Conservation (phyloP, 2,113 vertebrate species). For the Epinephelus fuscoguttatus region DNA sequence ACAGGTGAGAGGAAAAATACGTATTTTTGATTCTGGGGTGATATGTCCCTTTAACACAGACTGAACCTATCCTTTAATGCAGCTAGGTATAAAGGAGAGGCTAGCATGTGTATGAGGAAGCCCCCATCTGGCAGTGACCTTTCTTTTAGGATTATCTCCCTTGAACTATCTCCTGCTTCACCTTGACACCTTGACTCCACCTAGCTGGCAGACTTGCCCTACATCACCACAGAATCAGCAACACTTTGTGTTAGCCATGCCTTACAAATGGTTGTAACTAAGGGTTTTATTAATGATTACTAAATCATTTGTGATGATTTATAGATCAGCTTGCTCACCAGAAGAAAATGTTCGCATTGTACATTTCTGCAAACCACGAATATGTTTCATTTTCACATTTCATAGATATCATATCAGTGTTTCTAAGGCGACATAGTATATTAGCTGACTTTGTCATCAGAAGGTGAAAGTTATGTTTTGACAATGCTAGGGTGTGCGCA, state of each 20-base stretch:
- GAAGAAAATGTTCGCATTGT: too few relatives aligned
- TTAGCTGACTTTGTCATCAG: too few relatives aligned
- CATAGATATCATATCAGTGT: too few relatives aligned
- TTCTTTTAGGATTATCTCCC: conserved; percentile 39
- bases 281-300: neutral
- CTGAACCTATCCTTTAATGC: neutral
- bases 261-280: neutral
- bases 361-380: too few relatives aligned
- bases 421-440: too few relatives aligned
- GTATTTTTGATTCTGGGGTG: too few relatives aligned
- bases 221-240: neutral
- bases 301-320: neutral
- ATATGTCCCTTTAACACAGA: neutral
- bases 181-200: neutral
- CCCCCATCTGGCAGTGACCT: conserved; percentile 12
- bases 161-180: conserved; percentile 31
- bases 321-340: neutral
- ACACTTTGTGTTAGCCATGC: neutral
- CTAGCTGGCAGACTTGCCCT: neutral
- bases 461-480: neutral
- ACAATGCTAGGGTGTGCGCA: conserved; percentile 4
- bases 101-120: conserved; percentile 22
- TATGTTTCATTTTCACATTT: too few relatives aligned
- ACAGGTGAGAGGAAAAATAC: too few relatives aligned
- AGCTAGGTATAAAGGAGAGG: neutral